phyloP scores from a whole-genome alignment of 2,113 vertebrate genomes.

The Bostrychus sinensis region DNA sequence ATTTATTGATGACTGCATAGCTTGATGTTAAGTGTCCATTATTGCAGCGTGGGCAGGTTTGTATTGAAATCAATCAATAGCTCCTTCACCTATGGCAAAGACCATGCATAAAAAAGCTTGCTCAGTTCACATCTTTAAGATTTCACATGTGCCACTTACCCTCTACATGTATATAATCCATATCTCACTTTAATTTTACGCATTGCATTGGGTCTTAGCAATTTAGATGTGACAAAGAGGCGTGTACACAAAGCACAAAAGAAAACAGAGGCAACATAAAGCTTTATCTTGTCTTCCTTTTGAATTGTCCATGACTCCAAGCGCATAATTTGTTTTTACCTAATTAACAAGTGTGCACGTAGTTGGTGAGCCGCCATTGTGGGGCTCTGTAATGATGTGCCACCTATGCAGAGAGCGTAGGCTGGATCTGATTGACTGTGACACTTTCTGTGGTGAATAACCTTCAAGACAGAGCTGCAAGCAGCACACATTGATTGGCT shows the following conservation, averaged over 20 bases:
- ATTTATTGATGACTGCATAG: not conserved
- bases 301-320: slow-evolving; percentile 26
- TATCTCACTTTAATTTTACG: slow-evolving; percentile 8
- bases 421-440: slow-evolving; percentile 61
- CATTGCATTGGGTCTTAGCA: slow-evolving; percentile 20
- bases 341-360: slow-evolving; percentile 56
- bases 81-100: not conserved
- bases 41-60: not conserved
- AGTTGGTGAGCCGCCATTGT: slow-evolving; percentile 50
- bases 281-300: slow-evolving; percentile 27
- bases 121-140: slow-evolving; percentile 10
- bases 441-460: slow-evolving; percentile 60
- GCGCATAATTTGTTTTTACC: slow-evolving; percentile 52
- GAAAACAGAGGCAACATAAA: slow-evolving; percentile 16
- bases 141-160: slow-evolving; percentile 12
- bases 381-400: slow-evolving; percentile 63
- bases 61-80: not conserved
- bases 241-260: slow-evolving; percentile 41
- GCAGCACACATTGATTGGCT: not conserved
- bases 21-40: not conserved
- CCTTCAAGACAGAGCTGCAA: slow-evolving; percentile 45
- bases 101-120: not conserved
- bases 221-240: slow-evolving; percentile 24
- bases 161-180: slow-evolving; percentile 3
- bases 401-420: slow-evolving; percentile 48